A percentile compares a stretch with the other conserved stretches of the same genome.
These are phyloP conservation scores for Loris lydekkerianus DNA, from an alignment of 2,797 vertebrate genomes.

Conservation along the genomic window DNA sequence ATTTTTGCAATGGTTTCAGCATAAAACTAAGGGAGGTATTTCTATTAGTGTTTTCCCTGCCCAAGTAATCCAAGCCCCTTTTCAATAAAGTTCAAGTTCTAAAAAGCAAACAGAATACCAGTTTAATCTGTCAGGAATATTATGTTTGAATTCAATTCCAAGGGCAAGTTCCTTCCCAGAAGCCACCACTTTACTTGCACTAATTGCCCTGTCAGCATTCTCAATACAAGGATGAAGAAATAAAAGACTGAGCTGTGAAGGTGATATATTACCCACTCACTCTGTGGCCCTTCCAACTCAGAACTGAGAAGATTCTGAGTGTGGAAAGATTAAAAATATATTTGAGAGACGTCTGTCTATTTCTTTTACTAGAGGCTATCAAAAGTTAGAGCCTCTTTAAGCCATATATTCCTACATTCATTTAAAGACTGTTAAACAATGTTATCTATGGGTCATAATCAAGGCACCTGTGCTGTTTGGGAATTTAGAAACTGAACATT, in stretches of 20 bases:
- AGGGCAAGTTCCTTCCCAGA: slow-evolving; percentile 70
- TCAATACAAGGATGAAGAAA: slow-evolving; percentile 64
- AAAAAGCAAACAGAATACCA: slow-evolving; percentile 58
- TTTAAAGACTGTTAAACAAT: slow-evolving; percentile 44
- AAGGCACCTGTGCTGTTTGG: not conserved
- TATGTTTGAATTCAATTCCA: slow-evolving; percentile 65
- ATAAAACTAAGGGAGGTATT: slow-evolving; percentile 42
- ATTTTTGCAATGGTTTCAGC: slow-evolving; percentile 37
- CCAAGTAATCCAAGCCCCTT: slow-evolving; percentile 50
- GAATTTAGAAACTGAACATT: slow-evolving; percentile 43
- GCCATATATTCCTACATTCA: slow-evolving; percentile 33
- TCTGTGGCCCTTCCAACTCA: slow-evolving; percentile 28
- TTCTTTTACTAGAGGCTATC: slow-evolving; percentile 62
- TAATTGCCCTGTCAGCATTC: slow-evolving; percentile 64
- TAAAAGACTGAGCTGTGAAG: slow-evolving; percentile 4
- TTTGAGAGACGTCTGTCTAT: slow-evolving; percentile 14
- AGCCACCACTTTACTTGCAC: slow-evolving; percentile 64
- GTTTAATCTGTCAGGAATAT: slow-evolving; percentile 51
- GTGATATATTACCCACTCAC: slow-evolving; percentile 42
- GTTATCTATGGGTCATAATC: slow-evolving; percentile 1
- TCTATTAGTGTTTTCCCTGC: not conserved
- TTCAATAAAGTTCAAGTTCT: slow-evolving; percentile 60
- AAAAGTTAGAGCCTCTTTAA: slow-evolving; percentile 62
- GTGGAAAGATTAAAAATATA: slow-evolving; percentile 20
- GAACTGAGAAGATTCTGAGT: slow-evolving; percentile 9